phyloP scores from a whole-genome alignment of 1,140 invertebrate species.

The Anoplolepis gracilipes region DNA sequence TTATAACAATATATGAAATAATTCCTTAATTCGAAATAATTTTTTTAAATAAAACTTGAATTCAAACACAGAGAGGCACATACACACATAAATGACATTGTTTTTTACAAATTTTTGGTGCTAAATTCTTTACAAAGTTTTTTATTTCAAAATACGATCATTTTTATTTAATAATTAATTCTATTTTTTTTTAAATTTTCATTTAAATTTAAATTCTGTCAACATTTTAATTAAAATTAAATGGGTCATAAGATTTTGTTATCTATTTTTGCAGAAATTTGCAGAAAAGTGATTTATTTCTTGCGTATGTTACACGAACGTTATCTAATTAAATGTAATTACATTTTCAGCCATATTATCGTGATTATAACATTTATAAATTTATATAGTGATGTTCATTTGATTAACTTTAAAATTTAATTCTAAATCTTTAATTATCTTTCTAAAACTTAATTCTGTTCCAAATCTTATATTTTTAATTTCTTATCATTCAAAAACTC shows the following conservation, averaged over 20 bases:
- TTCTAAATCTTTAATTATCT: background rate
- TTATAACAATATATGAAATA: background rate
- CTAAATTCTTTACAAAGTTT: background rate
- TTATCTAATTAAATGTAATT: slow-evolving; percentile 2
- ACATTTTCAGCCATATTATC: background rate
- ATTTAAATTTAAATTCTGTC: background rate
- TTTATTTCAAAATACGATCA: no score
- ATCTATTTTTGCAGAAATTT: background rate
- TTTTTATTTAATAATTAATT: background rate
- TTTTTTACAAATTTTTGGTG: background rate
- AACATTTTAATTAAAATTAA: slow-evolving; percentile 3
- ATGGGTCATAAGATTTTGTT: slow-evolving; percentile 3
- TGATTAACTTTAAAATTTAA: background rate
- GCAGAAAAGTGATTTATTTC: background rate
- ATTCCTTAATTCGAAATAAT: background rate
- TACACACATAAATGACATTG: background rate
- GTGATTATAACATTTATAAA: background rate
- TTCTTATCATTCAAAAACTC: background rate
- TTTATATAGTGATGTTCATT: slow-evolving; percentile 1
- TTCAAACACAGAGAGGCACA: no score
- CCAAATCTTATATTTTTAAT: background rate
- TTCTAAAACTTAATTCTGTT: background rate
- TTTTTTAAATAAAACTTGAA: slow-evolving; percentile 2
- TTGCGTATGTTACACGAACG: background rate
- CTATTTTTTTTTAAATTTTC: background rate